A percentile compares a stretch with the other conserved stretches of the same genome.
phyloP scores from a whole-genome alignment of 2,888 invertebrate species.

The Entomobrya multifasciata region DNA sequence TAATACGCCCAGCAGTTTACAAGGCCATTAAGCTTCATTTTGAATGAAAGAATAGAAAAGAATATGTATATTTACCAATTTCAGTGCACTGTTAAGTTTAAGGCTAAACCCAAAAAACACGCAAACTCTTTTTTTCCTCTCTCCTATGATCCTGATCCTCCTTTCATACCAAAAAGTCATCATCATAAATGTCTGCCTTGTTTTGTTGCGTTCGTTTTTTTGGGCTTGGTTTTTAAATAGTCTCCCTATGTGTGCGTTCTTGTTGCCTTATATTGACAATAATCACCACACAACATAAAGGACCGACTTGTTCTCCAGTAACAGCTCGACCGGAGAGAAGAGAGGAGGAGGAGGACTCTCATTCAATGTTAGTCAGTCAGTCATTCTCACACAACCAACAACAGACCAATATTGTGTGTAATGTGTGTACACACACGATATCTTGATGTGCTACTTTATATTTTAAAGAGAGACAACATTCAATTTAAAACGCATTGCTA shows the following conservation, averaged over 20 bases:
- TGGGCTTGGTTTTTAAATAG: conserved; percentile 40
- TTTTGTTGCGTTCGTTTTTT: background rate
- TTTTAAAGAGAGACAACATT: conserved; percentile 12
- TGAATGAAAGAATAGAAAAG: conserved; percentile 49
- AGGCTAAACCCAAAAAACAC: too few relatives aligned
- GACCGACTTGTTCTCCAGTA: conserved; percentile 58
- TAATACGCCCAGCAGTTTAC: conserved; percentile 70
- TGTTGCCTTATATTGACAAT: conserved; percentile 44
- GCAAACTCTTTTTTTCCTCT: background rate
- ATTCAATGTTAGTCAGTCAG: background rate
- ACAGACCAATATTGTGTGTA: background rate
- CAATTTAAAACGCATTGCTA: background rate
- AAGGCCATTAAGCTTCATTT: conserved; percentile 64
- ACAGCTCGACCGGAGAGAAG: conserved; percentile 47
- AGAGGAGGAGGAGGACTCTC: conserved; percentile 22
- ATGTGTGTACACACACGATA: conserved; percentile 4
- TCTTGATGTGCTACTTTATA: conserved; percentile 59
- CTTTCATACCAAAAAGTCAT: background rate
- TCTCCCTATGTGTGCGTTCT: conserved; percentile 20
- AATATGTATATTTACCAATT: conserved; percentile 23
- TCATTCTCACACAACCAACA: conserved; percentile 39
- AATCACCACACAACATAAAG: conserved; percentile 37
- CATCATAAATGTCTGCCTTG: background rate
- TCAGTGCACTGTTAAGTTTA: too few relatives aligned
- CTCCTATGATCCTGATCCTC: too few relatives aligned